Evolutionary conservation across 2,797 vertebrate species (phyloP).

Genomic region (Remorina albescens): DNA sequence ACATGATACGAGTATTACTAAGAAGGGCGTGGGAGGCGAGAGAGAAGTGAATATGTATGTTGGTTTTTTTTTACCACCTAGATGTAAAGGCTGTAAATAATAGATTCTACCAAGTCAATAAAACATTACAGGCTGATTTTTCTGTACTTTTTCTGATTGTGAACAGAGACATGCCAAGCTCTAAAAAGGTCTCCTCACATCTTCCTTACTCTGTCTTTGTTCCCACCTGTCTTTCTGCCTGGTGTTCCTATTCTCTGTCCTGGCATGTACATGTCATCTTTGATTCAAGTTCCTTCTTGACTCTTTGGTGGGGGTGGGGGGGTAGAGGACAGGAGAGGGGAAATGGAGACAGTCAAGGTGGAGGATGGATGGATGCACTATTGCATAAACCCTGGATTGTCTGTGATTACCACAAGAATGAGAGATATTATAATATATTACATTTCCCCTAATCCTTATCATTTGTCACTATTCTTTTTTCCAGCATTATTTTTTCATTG

Average conservation of each 20-base stretch:
- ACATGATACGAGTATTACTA: conserved; percentile 13
- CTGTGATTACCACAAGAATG: conserved; percentile 36
- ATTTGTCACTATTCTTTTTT: conserved; percentile 17
- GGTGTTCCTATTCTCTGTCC: conserved; percentile 49
- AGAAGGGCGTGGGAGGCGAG: neutral
- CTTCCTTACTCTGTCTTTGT: conserved; percentile 20
- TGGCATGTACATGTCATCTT: conserved; percentile 58
- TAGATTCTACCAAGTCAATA: conserved; percentile 52
- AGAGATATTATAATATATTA: conserved; percentile 15
- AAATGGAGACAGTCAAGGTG: conserved; percentile 20
- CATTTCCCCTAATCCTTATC: conserved; percentile 11
- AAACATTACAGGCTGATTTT: conserved; percentile 58
- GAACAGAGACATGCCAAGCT: conserved; percentile 13
- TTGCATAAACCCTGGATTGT: conserved; percentile 34
- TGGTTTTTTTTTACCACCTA: conserved; percentile 43
- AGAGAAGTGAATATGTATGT: neutral
- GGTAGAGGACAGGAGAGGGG: conserved; percentile 22
- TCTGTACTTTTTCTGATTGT: neutral
- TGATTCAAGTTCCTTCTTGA: conserved; percentile 43
- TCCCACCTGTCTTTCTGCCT: conserved; percentile 27
- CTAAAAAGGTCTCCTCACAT: conserved; percentile 23
- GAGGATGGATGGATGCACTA: conserved; percentile 35
- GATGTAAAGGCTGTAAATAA: conserved; percentile 59
- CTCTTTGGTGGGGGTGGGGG: conserved; percentile 49
- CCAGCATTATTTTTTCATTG: conserved; percentile 9